Evolutionary conservation across 2,888 invertebrate genomes (phyloP), one percentile per base, ranked within the genome.

Genomic region (Punctoribates punctum): DNA sequence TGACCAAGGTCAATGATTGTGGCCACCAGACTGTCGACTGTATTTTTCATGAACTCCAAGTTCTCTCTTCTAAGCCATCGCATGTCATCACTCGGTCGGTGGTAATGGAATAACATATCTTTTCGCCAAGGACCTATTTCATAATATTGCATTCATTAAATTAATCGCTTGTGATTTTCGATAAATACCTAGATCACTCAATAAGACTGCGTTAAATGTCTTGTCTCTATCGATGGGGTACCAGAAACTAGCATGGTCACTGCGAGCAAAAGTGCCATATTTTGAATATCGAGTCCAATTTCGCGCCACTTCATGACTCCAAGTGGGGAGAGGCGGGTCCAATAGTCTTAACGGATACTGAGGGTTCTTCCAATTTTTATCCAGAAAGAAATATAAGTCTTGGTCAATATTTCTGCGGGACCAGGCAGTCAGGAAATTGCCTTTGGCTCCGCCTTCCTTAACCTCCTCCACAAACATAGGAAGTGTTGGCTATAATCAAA

Each of bases 151-250:
- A 27, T 34, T 3, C 34, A 34, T 34, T 34, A 34, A 34, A 34
- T 34, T 5, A 34, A 34, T 27, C 8, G 11, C 8, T 42, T 11
- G 1, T 42, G 42, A 42, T 11, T 42, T 42, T 42, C 11, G 27
- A 27, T 5, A 1, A 73, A 77, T 70, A n/a, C 83, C 84, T 89
- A 82, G 83, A 77, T 83, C 84, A 6, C 83, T 83, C 72, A 84
- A 78, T 1, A 84, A 81, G 4, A 83, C 81, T 2, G 83, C 83
- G n/a, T 81, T 82, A 23, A 84, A 75, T 2, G 80, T 77, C 29
- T 72, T 76, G 57, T 73, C 73, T 20, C 65, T 46, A 11, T 67
- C 76, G 15, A 77, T 77, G n/a, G 78, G 77, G 74, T 82, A 83
- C 83, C 83, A 83, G 79, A 83, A 84, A 27, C 83, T 79, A 20